phyloP scores from a whole-genome alignment of 2,888 invertebrate genomes.

The Drosophila mimica region DNA sequence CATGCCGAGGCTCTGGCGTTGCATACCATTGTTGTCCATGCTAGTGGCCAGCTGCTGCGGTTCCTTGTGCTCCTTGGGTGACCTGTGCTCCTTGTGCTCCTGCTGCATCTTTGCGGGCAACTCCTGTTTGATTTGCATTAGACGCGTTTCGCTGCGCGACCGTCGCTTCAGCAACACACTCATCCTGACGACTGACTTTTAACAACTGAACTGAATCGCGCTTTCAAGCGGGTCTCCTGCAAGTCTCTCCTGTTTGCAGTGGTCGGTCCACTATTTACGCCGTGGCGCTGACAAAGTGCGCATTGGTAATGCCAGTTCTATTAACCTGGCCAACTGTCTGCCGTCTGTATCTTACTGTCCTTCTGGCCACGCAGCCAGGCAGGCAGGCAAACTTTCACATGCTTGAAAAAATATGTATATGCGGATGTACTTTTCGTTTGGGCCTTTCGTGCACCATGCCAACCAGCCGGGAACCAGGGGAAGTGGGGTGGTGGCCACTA shows the following conservation, averaged over 20 bases:
- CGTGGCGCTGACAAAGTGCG: constrained; percentile 42
- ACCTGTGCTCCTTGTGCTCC: background rate
- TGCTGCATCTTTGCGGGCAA: constrained; percentile 17
- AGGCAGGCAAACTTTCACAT: constrained; percentile 20
- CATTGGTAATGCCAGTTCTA: constrained; percentile 37
- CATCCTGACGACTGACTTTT: constrained; percentile 47
- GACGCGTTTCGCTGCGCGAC: constrained; percentile 77
- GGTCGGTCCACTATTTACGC: constrained; percentile 22
- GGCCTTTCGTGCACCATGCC: constrained; percentile 82
- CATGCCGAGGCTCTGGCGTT: constrained; percentile 43
- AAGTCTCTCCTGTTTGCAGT: background rate
- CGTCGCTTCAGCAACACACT: constrained; percentile 75
- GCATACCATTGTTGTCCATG: constrained; percentile 31
- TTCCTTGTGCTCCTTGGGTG: background rate
- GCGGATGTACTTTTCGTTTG: constrained; percentile 74
- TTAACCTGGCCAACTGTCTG: constrained; percentile 31
- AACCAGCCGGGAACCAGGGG: constrained; percentile 54
- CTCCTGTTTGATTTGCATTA: constrained; percentile 17
- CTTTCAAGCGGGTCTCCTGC: background rate
- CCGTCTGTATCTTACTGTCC: constrained; percentile 6
- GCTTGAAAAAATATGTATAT: constrained; percentile 47
- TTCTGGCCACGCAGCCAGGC: constrained; percentile 7
- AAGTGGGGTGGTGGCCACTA: constrained; percentile 7
- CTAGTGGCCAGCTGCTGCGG: constrained; percentile 19
- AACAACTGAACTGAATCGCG: background rate